A percentile compares a stretch with the other conserved stretches of the same genome.
These are phyloP conservation scores for Myiothlypis coronata DNA, from an alignment of 2,797 vertebrate species.

Conservation along the genomic window DNA sequence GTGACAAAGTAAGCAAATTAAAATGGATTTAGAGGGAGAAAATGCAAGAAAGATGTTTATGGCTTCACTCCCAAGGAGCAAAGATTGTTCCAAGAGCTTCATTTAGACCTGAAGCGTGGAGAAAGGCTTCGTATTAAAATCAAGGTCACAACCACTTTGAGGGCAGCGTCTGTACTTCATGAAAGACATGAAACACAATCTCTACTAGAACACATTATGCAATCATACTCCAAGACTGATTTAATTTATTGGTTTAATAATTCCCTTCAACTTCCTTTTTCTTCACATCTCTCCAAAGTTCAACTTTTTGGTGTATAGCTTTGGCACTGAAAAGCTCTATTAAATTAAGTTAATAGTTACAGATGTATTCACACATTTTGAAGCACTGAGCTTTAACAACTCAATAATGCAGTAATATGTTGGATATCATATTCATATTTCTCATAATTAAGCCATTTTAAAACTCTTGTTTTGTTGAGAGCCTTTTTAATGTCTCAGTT, in stretches of 20 bases:
- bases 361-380: neutral
- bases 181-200: constrained; percentile 42
- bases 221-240: neutral
- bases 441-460: neutral
- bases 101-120: neutral
- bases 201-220: neutral
- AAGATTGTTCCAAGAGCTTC: neutral
- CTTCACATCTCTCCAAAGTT: neutral
- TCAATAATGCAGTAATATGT: neutral
- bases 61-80: neutral
- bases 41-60: neutral
- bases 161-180: neutral
- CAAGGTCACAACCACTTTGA: constrained; percentile 31
- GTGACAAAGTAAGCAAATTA: neutral
- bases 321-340: neutral
- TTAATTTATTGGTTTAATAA: constrained; percentile 4
- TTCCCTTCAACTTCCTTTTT: neutral
- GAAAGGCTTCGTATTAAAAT: neutral
- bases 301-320: neutral
- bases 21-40: neutral
- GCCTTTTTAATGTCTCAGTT: neutral
- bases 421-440: neutral
- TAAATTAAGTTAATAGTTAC: neutral
- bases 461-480: neutral
- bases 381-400: neutral